A percentile compares a stretch with the other conserved stretches of the same genome.
Conservation (phyloP, 2,888 invertebrate genomes). For the Conistra vaccinii region DNA sequence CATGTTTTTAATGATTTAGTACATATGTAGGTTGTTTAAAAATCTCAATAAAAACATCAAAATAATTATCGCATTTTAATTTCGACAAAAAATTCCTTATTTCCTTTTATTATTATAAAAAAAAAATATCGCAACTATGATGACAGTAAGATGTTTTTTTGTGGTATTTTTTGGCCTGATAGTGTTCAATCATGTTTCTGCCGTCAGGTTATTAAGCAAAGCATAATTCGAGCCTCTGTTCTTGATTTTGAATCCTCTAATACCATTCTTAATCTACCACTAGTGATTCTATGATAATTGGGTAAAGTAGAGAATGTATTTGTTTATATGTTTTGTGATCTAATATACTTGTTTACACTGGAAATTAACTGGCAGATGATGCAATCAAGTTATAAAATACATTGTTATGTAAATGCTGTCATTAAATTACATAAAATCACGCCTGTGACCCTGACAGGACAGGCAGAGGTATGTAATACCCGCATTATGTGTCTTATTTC, state of each 20-base stretch:
- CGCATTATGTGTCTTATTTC: neutral
- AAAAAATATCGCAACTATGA: no score
- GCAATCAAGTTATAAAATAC: neutral
- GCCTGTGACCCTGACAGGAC: neutral
- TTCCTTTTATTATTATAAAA: no score
- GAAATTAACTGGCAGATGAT: conserved; percentile 29
- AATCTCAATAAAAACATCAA: conserved; percentile 28
- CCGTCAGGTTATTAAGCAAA: neutral
- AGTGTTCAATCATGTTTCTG: neutral
- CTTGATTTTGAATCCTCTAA: neutral
- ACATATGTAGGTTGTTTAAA: neutral
- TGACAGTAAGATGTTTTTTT: no score
- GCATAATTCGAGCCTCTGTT: neutral
- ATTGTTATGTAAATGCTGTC: neutral
- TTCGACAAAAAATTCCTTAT: conserved; percentile 4
- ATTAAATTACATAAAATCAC: neutral
- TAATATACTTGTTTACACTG: conserved; percentile 32
- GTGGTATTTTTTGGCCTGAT: neutral
- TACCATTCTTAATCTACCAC: conserved; percentile 40
- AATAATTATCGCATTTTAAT: conserved; percentile 21
- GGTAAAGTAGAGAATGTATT: conserved; percentile 1
- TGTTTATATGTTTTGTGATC: conserved; percentile 12
- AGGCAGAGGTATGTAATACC: neutral
- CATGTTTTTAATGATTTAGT: neutral
- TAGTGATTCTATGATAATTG: conserved; percentile 12